Evolutionary conservation across 2,888 invertebrate genomes (phyloP), one percentile per base, ranked within the genome.

Genomic region (Frankliniella fusca): DNA sequence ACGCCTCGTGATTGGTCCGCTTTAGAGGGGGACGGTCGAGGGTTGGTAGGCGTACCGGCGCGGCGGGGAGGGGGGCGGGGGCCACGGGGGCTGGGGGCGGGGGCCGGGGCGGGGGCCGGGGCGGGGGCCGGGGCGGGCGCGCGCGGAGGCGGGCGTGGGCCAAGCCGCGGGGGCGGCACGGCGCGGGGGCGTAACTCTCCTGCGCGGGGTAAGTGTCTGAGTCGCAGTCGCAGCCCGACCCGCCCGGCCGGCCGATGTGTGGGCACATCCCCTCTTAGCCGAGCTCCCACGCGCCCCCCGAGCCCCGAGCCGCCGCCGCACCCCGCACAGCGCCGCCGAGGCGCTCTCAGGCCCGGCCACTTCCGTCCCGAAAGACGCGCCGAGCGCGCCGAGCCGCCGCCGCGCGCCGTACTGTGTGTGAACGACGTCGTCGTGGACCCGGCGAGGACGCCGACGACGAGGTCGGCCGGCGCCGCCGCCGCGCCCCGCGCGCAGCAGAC

Each of bases 341-440:
- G 18, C n/a, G n/a, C 38, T 38, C 38, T 54, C 54, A 12, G 54
- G 18, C 54, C 23, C 70, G 70, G 70, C 70, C 70, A 76, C 70
- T 76, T 76, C 70, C 70, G 70, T 76, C 70, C 70, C 70, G 70
- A 76, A 76, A 76, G 70, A 76, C 70, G 70, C 70, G 61, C 8
- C 70, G 70, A 23, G 27, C 27, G 70, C 27, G 70, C 27, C 70
- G 70, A 27, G 23, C 70, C 70, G 70, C 70, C 23, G 70, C 70
- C 70, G 70, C 27, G 70, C 11, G 70, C 23, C 70, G 70, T 23
- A 61, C 61, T n/a, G 61, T 61, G 61, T 61, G 15, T 15, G 20
- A 61, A 61, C 20, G 61, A 61, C 61, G 61, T 61, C 61, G 61
- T 61, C 61, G 61, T 18, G 20, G 20, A 61, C 61, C 61, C 61